Conservation (phyloP, 2,113 vertebrate genomes). For the Emydura subglobosa region DNA sequence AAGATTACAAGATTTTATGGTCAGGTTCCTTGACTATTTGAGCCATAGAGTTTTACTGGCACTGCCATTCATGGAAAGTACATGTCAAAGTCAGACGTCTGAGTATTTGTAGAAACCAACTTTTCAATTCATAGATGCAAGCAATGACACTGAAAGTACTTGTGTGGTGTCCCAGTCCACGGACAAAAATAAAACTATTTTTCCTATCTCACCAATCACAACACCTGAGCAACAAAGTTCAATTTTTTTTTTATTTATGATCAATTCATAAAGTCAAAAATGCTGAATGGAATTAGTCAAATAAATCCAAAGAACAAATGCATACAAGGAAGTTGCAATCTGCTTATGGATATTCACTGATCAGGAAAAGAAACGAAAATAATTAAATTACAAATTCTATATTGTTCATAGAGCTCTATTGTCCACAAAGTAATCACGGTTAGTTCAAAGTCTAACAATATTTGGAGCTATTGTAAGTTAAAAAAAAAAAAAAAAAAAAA, state of each 20-base stretch:
- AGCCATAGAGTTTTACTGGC: neutral
- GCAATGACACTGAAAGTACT: neutral
- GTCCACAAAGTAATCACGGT: neutral
- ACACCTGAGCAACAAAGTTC: neutral
- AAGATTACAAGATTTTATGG: neutral
- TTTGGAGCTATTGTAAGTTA: neutral
- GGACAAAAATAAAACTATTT: neutral
- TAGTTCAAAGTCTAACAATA: slow-evolving; percentile 1
- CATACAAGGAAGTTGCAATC: neutral
- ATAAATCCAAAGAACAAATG: slow-evolving; percentile 13
- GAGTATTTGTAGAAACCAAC: neutral
- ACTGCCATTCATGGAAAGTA: neutral
- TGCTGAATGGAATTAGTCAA: slow-evolving; percentile 25
- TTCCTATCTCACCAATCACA: slow-evolving; percentile 2
- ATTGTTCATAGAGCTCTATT: neutral
- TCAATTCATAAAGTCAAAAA: slow-evolving; percentile 13
- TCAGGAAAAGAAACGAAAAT: neutral
- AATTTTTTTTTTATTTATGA: slow-evolving; percentile 30
- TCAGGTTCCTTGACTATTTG: neutral
- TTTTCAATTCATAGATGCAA: neutral
- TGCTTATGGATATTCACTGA: neutral
- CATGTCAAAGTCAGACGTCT: neutral
- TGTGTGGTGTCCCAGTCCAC: neutral
- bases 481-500: neutral
- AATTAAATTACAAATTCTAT: neutral